Percentiles rank a stretch among this genome's conserved stretches.
Evolutionary conservation across 2,797 vertebrate species (phyloP).

Genomic region (Podarcis lilfordi): DNA sequence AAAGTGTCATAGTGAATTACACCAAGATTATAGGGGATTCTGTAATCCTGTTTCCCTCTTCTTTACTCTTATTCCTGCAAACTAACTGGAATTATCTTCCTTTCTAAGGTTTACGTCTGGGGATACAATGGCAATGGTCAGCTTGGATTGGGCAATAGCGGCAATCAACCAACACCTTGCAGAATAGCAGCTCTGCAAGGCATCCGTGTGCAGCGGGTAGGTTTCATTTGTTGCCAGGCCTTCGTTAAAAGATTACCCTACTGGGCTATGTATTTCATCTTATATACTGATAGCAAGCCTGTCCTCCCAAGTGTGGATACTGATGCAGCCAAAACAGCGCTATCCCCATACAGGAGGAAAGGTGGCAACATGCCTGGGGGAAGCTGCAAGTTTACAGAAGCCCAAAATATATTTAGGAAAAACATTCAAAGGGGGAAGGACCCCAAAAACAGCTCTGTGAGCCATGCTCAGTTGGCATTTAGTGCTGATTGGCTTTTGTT

Average conservation of each 20-base stretch:
- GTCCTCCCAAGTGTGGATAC: neutral
- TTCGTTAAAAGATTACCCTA: neutral
- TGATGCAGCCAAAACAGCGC: neutral
- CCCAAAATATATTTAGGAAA: neutral
- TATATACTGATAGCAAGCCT: neutral
- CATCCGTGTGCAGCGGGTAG: constrained; percentile 89
- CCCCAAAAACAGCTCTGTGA: neutral
- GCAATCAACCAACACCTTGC: constrained; percentile 95
- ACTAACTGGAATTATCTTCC: constrained; percentile 32
- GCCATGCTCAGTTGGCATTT: too few relatives aligned
- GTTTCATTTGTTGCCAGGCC: constrained; percentile 16
- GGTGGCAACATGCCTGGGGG: neutral
- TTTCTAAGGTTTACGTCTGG: constrained; percentile 93
- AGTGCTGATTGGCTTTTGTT: too few relatives aligned
- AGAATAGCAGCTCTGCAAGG: constrained; percentile 93
- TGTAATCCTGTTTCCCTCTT: neutral
- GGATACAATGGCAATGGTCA: constrained; percentile 99
- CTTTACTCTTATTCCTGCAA: neutral
- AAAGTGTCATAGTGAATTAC: neutral
- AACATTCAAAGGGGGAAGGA: neutral
- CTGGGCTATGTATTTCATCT: neutral
- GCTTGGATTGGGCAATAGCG: constrained; percentile 93
- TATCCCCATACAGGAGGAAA: neutral
- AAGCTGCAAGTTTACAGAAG: neutral
- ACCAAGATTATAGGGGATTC: neutral